Conservation (phyloP, 2,797 vertebrate species). For the Coranthus polyacanthus region DNA sequence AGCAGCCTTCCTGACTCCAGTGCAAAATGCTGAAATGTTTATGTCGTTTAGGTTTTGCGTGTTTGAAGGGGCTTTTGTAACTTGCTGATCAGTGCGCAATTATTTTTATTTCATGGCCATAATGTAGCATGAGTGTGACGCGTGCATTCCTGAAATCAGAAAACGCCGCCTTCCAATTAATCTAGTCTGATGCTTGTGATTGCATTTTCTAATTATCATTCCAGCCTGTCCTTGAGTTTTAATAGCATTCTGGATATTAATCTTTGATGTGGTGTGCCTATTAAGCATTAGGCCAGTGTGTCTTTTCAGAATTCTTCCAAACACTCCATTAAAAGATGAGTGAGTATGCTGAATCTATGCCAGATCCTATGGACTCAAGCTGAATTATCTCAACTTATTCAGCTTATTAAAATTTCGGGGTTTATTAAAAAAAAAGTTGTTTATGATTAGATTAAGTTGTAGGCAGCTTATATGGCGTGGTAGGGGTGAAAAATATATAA, state of each 20-base stretch:
- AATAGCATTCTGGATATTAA: constrained; percentile 88
- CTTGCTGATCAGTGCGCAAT: constrained; percentile 24
- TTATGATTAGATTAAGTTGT: constrained; percentile 71
- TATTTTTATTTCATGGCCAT: constrained; percentile 23
- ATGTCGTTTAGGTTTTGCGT: background rate
- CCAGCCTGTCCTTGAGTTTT: constrained; percentile 87
- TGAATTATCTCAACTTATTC: constrained; percentile 77
- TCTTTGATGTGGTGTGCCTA: constrained; percentile 84
- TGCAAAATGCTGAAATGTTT: background rate
- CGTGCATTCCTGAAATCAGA: constrained; percentile 71
- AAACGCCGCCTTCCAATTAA: constrained; percentile 81
- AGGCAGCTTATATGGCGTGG: too few species aligned
- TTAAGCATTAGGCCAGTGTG: constrained; percentile 80
- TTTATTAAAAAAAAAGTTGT: constrained; percentile 73
- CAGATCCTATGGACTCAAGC: constrained; percentile 78
- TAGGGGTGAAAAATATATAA: constrained; percentile 43
- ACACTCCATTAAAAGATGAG: constrained; percentile 78
- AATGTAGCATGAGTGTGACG: constrained; percentile 67
- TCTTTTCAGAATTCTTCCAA: constrained; percentile 79
- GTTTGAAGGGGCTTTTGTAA: constrained; percentile 39
- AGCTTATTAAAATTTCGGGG: constrained; percentile 66
- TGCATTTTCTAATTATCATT: constrained; percentile 89
- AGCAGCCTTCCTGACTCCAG: background rate
- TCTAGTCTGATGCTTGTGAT: constrained; percentile 85
- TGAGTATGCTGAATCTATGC: constrained; percentile 54